Base-by-base conservation (phyloP, 2,888 invertebrate genomes). In the Epinotia nisella region DNA sequence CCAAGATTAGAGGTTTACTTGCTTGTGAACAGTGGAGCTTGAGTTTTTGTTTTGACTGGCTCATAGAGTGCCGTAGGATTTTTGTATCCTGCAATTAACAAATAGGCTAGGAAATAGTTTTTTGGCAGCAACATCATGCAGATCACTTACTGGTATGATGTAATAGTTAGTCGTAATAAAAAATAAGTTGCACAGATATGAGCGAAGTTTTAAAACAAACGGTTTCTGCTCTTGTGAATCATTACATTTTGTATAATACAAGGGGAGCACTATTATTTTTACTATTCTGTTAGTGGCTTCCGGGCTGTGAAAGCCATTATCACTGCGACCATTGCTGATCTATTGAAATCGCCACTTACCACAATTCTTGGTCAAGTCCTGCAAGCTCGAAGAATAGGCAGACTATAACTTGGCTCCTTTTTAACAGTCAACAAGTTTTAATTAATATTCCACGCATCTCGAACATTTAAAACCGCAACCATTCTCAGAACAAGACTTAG, bases 391-490 rank as follows among this genome's bases (percentile, higher is more conserved):
- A n/a, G n/a, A n/a, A n/a, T n/a, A n/a, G n/a, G n/a, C 13, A 56
- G 21, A 3, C 21, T 3, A 60, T 24, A 60, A 61, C 66, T 71
- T 66, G 67, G 5, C 53, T 15, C 5, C 9, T 59, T 19, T 66
- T 67, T 49, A 55, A 7, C 3, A 3, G 67, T 7, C 19, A 41
- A 39, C 10, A 9, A 61, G 5, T 21, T 66, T 71, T 67, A 72
- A 72, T 72, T 67, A 72, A 60, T 61, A 55, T 19, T 56, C 59
- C 71, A 67, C 67, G 71, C 66, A 35, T 39, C 49, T 29, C 45
- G 45, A 67, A 58, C 21, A 58, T 7, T 73, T 73, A 73, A 73
- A 73, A 62, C 39, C 61, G 45, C 56, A 24, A 17, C 21, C 39
- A 19, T 58, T 61, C 68, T n/a, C 11, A 39, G 62, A 24, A 62